Percentiles rank a stretch among this genome's conserved stretches.
Conservation (phyloP, 2,113 vertebrate species). For the Tachycineta bicolor region DNA sequence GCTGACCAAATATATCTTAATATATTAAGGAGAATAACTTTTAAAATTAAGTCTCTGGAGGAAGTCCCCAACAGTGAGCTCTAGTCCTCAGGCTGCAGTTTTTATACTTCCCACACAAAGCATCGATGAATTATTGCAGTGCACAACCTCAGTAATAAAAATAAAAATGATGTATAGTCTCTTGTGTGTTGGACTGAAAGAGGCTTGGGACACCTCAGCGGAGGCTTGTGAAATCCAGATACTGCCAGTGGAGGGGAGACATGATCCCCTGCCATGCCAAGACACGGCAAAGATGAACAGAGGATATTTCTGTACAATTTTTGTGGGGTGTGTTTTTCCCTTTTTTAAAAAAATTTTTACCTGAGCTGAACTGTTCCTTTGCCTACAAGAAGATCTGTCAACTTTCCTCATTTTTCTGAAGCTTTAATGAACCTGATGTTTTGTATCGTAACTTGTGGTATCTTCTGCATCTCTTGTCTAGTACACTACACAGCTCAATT, state of each 20-base stretch:
- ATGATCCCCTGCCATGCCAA: not conserved
- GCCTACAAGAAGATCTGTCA: not conserved
- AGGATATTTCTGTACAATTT: not conserved
- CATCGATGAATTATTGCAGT: not conserved
- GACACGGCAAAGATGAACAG: not conserved
- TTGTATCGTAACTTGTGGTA: not conserved
- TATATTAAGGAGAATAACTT: not conserved
- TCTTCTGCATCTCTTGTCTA: not conserved
- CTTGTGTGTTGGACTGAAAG: not conserved
- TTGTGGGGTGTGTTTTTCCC: rapidly evolving
- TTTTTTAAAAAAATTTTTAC: not conserved
- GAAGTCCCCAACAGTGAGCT: not conserved
- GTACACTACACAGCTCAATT: not conserved
- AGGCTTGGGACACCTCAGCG: not conserved
- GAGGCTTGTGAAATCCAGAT: not conserved
- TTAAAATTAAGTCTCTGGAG: not conserved
- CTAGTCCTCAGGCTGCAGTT: not conserved
- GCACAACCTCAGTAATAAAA: not conserved
- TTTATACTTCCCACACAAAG: not conserved
- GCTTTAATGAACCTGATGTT: not conserved
- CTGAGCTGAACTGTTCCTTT: not conserved
- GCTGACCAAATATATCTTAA: not conserved
- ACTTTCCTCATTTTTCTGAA: not conserved
- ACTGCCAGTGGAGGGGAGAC: not conserved
- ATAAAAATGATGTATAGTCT: not conserved